Percentiles rank a stretch among this genome's conserved stretches.
phyloP scores from a whole-genome alignment of 2,888 invertebrate genomes.

The Seira musarum region DNA sequence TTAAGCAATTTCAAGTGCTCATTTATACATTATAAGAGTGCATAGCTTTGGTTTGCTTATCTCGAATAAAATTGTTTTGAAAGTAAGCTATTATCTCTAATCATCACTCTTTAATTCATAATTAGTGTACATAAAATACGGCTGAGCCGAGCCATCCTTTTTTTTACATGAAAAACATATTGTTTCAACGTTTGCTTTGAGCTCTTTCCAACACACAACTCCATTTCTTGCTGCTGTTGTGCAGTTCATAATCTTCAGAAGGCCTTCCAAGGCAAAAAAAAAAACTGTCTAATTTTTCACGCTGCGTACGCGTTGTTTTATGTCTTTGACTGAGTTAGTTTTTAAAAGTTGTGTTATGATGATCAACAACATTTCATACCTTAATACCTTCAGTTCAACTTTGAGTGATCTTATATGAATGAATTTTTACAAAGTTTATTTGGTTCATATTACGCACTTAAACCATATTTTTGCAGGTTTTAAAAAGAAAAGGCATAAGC shows the following conservation, averaged over 20 bases:
- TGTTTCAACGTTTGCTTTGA: background rate
- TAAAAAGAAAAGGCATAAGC: background rate
- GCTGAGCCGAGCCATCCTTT: constrained; percentile 2
- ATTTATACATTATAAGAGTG: no score
- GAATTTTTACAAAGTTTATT: no score
- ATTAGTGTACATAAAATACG: constrained; percentile 4
- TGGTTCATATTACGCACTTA: background rate
- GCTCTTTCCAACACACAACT: background rate
- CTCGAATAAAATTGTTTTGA: background rate
- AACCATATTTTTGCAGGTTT: background rate
- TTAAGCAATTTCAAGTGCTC: background rate
- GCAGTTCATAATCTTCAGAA: background rate
- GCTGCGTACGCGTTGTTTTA: background rate
- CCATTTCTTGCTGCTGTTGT: background rate
- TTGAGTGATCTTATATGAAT: no score
- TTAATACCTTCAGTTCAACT: background rate
- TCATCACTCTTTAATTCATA: constrained; percentile 7
- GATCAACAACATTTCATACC: background rate
- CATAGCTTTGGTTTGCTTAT: background rate
- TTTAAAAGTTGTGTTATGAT: background rate
- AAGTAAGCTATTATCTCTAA: constrained; percentile 10
- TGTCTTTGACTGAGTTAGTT: background rate
- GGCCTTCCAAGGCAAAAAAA: background rate
- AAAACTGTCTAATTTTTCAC: background rate
- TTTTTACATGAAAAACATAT: background rate